Percentiles rank a stretch among this genome's conserved stretches.
Conservation (phyloP, 1,140 invertebrate genomes). For the Grapholita molesta region DNA sequence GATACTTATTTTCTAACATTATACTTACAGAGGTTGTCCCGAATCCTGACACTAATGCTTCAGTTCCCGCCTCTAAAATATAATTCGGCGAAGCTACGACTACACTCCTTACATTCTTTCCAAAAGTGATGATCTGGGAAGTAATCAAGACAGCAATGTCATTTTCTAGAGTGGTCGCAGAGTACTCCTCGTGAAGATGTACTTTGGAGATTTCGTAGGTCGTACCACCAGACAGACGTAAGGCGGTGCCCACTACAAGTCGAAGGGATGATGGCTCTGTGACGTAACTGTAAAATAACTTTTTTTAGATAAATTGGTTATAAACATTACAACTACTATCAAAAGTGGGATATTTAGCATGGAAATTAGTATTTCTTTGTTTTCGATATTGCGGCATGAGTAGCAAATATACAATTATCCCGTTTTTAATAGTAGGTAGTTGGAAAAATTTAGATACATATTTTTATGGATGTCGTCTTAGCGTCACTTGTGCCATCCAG, state of each 20-base stretch:
- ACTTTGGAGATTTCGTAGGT: constrained; percentile 45
- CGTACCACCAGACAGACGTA: constrained; percentile 46
- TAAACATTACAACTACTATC: no score
- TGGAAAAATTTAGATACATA: no score
- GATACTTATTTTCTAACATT: no score
- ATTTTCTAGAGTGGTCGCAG: constrained; percentile 41
- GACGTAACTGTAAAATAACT: constrained; percentile 45
- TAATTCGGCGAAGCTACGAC: constrained; percentile 35
- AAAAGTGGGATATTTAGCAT: no score
- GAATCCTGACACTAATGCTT: constrained; percentile 65
- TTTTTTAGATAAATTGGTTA: no score
- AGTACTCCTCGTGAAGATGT: constrained; percentile 47
- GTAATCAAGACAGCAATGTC: constrained; percentile 56
- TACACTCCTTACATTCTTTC: constrained; percentile 35
- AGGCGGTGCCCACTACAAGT: constrained; percentile 51
- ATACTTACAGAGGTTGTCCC: constrained; percentile 58
- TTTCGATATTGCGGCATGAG: no score
- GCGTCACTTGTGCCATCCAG: no score
- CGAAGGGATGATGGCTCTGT: constrained; percentile 35
- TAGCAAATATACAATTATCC: no score
- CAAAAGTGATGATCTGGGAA: constrained; percentile 40
- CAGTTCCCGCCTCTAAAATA: constrained; percentile 36
- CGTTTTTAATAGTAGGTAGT: no score
- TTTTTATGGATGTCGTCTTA: no score
- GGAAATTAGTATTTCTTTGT: no score